These are phyloP conservation scores for Phaenicophaeus curvirostris DNA, from an alignment of 2,797 vertebrate genomes.

Conservation along the genomic window DNA sequence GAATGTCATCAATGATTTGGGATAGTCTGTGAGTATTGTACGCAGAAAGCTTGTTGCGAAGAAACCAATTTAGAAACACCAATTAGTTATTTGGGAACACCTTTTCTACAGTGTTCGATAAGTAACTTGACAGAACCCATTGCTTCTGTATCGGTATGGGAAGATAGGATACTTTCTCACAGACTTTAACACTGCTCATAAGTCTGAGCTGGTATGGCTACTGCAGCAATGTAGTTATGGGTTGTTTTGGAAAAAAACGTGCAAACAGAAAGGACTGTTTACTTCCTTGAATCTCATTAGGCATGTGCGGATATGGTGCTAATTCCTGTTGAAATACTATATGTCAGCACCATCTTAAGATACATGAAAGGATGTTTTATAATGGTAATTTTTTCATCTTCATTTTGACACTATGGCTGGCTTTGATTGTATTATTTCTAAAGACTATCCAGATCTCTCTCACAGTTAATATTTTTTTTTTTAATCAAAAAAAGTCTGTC, in stretches of 20 bases:
- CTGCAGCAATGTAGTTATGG: background rate
- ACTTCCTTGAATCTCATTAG: background rate
- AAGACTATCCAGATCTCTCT: background rate
- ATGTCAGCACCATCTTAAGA: background rate
- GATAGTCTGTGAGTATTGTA: background rate
- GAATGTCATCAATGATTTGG: background rate
- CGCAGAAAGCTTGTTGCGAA: background rate
- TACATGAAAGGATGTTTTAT: background rate
- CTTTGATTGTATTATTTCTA: background rate
- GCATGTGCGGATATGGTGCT: fast-evolving
- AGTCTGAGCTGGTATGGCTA: background rate
- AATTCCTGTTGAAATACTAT: background rate
- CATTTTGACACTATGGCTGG: background rate
- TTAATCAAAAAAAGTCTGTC: background rate
- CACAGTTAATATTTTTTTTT: background rate
- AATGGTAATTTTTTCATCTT: background rate
- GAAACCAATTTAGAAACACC: background rate
- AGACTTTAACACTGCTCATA: background rate
- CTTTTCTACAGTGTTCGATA: background rate
- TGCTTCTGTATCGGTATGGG: background rate
- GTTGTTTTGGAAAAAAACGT: background rate
- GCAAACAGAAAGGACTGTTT: background rate
- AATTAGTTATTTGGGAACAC: background rate
- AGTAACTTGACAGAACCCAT: background rate
- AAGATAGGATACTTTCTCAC: background rate